Evolutionary conservation across 2,888 invertebrate genomes (phyloP).

Genomic region (Oligia latruncula): DNA sequence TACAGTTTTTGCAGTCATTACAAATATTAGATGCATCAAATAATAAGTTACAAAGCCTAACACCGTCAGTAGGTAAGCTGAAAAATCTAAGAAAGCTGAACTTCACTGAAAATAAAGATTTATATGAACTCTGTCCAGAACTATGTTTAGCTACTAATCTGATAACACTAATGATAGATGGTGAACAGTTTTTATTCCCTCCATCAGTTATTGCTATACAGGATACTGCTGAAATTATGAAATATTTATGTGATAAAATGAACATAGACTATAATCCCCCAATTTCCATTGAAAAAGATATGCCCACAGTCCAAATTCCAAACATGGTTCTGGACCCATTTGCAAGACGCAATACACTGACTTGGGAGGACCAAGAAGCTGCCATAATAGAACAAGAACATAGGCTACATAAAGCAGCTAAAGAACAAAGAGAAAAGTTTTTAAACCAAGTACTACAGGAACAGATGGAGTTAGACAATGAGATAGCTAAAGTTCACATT

Average conservation of each 20-base stretch:
- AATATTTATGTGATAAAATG: constrained; percentile 88
- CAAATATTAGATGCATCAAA: constrained; percentile 92
- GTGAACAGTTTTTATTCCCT: constrained; percentile 91
- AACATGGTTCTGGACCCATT: constrained; percentile 80
- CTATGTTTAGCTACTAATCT: constrained; percentile 92
- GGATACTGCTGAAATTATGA: constrained; percentile 92
- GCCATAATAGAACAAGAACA: constrained; percentile 91
- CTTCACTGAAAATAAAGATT: constrained; percentile 90
- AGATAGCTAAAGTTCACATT: constrained; percentile 92
- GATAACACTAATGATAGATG: constrained; percentile 91
- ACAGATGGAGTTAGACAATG: constrained; percentile 91
- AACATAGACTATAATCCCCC: constrained; percentile 89
- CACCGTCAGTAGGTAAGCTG: constrained; percentile 91
- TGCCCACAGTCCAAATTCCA: constrained; percentile 76
- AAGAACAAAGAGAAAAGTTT: constrained; percentile 91
- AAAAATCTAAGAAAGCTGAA: constrained; percentile 91
- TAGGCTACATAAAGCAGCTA: constrained; percentile 91
- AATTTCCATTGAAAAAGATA: constrained; percentile 73
- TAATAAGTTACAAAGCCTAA: constrained; percentile 92
- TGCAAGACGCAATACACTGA: constrained; percentile 75
- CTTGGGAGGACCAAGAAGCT: constrained; percentile 92
- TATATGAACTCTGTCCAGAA: constrained; percentile 91
- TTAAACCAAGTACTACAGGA: constrained; percentile 88
- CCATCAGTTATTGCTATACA: constrained; percentile 89
- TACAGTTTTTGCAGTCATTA: constrained; percentile 91